Percentiles rank a stretch among this genome's conserved stretches.
These are phyloP conservation scores for Drosophila lacteicornis DNA, from an alignment of 1,140 invertebrate species.

Conservation along the genomic window DNA sequence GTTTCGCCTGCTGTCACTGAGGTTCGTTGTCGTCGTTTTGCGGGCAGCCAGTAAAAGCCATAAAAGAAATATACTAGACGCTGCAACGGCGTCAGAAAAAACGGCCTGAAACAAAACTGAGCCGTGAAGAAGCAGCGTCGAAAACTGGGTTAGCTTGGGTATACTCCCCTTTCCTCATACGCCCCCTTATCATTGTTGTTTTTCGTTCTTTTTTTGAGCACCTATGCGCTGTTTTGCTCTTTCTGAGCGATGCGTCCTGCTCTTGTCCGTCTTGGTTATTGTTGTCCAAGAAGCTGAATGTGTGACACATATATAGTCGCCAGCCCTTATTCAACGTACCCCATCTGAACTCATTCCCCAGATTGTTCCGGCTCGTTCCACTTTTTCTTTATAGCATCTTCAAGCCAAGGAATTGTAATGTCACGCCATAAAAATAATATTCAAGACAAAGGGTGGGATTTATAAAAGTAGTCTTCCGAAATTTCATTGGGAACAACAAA, in stretches of 20 bases:
- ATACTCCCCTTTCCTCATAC: constrained; percentile 2
- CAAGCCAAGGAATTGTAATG: constrained; percentile 9
- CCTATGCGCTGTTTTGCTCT: constrained; percentile 60
- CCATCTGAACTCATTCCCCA: constrained; percentile 9
- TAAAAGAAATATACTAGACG: constrained; percentile 73
- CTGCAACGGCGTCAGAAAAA: constrained; percentile 12
- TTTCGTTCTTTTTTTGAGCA: constrained; percentile 46
- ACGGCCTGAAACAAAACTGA: constrained; percentile 53
- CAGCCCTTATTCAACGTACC: constrained; percentile 6
- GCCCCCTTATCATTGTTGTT: constrained; percentile 51
- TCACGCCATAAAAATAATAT: background rate
- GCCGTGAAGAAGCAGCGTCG: constrained; percentile 56
- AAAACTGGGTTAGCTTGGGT: constrained; percentile 65
- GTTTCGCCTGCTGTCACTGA: constrained; percentile 37
- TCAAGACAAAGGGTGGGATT: too few relatives aligned
- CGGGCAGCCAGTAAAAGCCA: constrained; percentile 70
- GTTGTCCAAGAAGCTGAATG: constrained; percentile 70
- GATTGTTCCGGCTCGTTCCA: constrained; percentile 26
- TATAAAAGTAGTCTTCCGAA: background rate
- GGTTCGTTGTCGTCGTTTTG: constrained; percentile 64
- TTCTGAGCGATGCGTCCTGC: constrained; percentile 56
- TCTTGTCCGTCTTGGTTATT: constrained; percentile 67
- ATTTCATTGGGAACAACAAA: background rate
- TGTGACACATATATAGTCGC: constrained; percentile 66
- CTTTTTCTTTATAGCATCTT: constrained; percentile 26